Conservation (phyloP, 2,888 invertebrate genomes). For the Monoplex corrugatus region DNA sequence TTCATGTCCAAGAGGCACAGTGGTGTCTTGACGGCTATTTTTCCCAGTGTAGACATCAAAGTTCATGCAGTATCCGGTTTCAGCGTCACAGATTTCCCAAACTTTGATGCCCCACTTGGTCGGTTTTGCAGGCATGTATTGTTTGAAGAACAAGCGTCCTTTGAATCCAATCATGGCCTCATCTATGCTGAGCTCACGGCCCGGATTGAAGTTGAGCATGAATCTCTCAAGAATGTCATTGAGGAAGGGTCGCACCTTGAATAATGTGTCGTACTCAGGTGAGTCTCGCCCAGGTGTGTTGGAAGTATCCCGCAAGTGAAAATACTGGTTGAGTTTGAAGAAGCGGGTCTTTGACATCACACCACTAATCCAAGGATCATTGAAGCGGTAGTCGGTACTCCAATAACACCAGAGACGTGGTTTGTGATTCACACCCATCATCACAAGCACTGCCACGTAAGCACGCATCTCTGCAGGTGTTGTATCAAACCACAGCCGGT, state of each 20-base stretch:
- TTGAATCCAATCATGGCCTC: slow-evolving; percentile 44
- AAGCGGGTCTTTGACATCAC: slow-evolving; percentile 12
- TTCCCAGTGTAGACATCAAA: slow-evolving; percentile 21
- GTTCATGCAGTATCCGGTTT: not conserved
- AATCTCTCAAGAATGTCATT: not conserved
- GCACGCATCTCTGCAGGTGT: slow-evolving; percentile 2
- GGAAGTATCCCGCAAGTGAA: slow-evolving; percentile 24
- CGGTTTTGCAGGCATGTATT: slow-evolving; percentile 38
- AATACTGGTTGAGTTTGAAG: slow-evolving; percentile 30
- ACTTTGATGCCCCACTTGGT: slow-evolving; percentile 41
- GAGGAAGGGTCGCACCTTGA: not conserved
- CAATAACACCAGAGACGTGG: slow-evolving; percentile 40
- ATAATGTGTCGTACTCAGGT: slow-evolving; percentile 21
- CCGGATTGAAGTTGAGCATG: not conserved
- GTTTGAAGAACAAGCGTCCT: slow-evolving; percentile 27
- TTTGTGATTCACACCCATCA: slow-evolving; percentile 4
- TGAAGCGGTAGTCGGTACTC: not conserved
- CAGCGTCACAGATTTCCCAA: slow-evolving; percentile 31
- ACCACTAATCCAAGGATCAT: not conserved
- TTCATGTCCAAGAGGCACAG: not conserved
- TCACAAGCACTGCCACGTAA: not conserved
- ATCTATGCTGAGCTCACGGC: slow-evolving; percentile 8
- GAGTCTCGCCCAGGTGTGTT: slow-evolving; percentile 13
- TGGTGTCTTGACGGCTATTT: not conserved
- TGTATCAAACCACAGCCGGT: not conserved